A percentile compares a stretch with the other conserved stretches of the same genome.
Conservation (phyloP, 2,888 invertebrate species). For the Cyclophora albipunctata region DNA sequence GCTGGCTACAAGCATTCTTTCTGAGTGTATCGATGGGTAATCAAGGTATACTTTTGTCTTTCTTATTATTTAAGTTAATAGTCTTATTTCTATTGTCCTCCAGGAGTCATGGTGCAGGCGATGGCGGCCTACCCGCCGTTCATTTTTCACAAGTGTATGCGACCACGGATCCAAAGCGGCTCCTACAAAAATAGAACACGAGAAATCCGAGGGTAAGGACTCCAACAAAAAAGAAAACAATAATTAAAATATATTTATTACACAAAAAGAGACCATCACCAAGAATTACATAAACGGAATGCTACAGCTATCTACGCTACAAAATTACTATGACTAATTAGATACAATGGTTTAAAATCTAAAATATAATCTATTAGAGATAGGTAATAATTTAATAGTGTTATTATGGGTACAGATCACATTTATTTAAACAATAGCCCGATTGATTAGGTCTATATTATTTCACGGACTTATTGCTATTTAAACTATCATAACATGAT, state of each 20-base stretch:
- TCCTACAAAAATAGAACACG: constrained; percentile 57
- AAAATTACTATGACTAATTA: constrained; percentile 23
- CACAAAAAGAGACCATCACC: constrained; percentile 66
- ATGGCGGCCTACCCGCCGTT: constrained; percentile 71
- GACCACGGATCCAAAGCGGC: constrained; percentile 55
- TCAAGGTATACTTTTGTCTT: too few relatives aligned
- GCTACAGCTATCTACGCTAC: constrained; percentile 32
- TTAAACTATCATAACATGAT: constrained; percentile 76
- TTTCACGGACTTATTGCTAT: constrained; percentile 69
- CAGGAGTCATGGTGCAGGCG: constrained; percentile 80
- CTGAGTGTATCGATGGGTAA: too few relatives aligned
- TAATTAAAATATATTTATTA: constrained; percentile 52
- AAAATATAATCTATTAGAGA: constrained; percentile 37
- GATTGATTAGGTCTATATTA: constrained; percentile 37
- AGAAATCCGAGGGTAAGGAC: constrained; percentile 64
- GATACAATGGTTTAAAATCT: constrained; percentile 40
- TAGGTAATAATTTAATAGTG: constrained; percentile 66
- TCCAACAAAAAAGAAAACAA: constrained; percentile 19
- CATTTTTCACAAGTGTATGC: constrained; percentile 60
- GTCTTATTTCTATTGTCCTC: constrained; percentile 28
- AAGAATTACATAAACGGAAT: constrained; percentile 41
- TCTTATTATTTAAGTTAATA: background rate
- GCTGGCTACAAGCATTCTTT: too few relatives aligned
- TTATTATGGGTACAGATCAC: constrained; percentile 68
- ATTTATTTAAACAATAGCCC: constrained; percentile 53